Evolutionary conservation across 2,888 invertebrate genomes (phyloP).

Genomic region (Liodrosophila aerea): DNA sequence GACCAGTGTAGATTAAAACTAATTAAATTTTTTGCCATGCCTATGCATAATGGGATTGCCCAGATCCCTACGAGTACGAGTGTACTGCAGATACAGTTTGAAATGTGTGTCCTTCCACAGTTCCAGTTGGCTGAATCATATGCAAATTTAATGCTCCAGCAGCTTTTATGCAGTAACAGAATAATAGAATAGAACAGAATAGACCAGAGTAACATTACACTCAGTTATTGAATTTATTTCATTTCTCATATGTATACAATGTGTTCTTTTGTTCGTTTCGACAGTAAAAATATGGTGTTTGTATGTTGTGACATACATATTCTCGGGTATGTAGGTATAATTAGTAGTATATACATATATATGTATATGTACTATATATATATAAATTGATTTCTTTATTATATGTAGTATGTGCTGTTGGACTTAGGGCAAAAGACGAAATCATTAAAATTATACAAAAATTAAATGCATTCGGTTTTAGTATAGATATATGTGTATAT

Average conservation of each 20-base stretch:
- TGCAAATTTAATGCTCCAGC: conserved; percentile 17
- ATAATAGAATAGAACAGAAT: conserved; percentile 4
- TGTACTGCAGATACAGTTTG: background rate
- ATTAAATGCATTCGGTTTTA: conserved; percentile 21
- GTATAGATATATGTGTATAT: conserved; percentile 33
- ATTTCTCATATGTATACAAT: conserved; percentile 45
- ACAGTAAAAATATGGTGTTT: conserved; percentile 66
- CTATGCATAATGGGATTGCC: background rate
- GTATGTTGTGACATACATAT: conserved; percentile 18
- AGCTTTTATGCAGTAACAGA: background rate
- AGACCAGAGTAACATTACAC: conserved; percentile 22
- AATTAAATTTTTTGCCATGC: conserved; percentile 21
- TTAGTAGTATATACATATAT: conserved; percentile 24
- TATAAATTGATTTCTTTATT: conserved; percentile 2
- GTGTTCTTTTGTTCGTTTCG: conserved; percentile 33
- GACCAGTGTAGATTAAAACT: conserved; percentile 17
- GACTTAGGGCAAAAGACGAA: background rate
- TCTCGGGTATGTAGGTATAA: conserved; percentile 13
- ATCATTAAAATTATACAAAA: background rate
- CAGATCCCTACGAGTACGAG: conserved; percentile 5
- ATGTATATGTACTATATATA: conserved; percentile 14
- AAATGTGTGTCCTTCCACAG: background rate
- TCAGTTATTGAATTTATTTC: conserved; percentile 66
- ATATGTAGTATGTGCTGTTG: background rate
- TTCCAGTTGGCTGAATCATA: conserved; percentile 9